Base-by-base conservation (phyloP, 2,113 vertebrate species). In the Petromus typicus region DNA sequence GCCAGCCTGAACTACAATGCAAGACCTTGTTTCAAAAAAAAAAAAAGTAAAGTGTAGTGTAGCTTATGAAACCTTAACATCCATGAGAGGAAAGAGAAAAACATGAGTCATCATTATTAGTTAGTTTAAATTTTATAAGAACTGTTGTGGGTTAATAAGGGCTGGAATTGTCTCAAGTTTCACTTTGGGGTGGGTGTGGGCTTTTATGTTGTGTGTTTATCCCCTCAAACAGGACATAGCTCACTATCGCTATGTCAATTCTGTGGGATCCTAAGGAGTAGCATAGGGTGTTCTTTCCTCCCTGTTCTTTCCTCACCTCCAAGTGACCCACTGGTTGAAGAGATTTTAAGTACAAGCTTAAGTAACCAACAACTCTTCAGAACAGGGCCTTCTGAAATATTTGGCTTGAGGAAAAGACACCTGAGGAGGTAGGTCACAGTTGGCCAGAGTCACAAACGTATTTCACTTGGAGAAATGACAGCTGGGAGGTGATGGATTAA, bases 321-420 rank as follows among this genome's bases (percentile, higher is more conserved):
- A 82, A 83, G 27, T 27, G 17, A 88, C 22, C 54, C 64, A 40
- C 23, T 75, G 51, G 61, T 32, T 75, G 85, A 85, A 78, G 61
- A 92, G 18, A 80, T 91, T 93, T 91, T 90, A 88, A 82, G 25
- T 64, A 45, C 37, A 84, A 89, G 27, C 57, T 17, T 89, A 25
- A 8, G 27, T 78, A 90, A 73, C 59, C 71, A 95, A 87, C 30
- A 40, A 64, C 9, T 93, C 43, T 64, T 93, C 27, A 88, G 66
- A 93, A 93, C 20, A 84, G 51, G 30, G 40, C 79, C 89, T 96
- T 91, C 69, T 89, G 57, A 90, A 93, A 71, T 30, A 45, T 95
- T 96, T 93, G 90, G 57, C 51, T 37, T 61, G 17, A 88, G 88
- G 88, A 45, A 96, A 92, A 93, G 64, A 93, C 94, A 92, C 67